Evolutionary conservation across 2,888 invertebrate species (phyloP), one percentile per base, ranked within the genome.

Genomic region (Craniophora ligustri): DNA sequence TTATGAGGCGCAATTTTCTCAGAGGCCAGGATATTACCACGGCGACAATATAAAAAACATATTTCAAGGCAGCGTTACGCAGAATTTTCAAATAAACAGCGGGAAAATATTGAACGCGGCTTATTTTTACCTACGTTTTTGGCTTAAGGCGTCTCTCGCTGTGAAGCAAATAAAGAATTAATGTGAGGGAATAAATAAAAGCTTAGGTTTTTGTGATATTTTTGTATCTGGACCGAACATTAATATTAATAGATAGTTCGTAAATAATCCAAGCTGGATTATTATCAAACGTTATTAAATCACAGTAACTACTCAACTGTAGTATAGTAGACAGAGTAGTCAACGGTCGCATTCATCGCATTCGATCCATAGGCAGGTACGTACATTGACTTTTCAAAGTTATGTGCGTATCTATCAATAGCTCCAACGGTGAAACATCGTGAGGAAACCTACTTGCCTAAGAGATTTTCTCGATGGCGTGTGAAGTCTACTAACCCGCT

Each of bases 1-100:
- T 80, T 77, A 68, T 68, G 68, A 67, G 72, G 66, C 76, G 75
- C 78, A 85, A 84, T 87, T 82, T 83, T 81, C 80, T 78, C 78
- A 75, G 67, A 55, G 69, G 73, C 67, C 47, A 28, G 56, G 59
- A 71, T 76, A 81, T 80, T 81, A 72, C 75, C 48, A 63, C 57
- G 53, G 62, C 67, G 59, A 54, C 47, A 62, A 56, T 68, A 70
- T 67, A 75, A 68, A 60, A 62, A 69, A 72, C 72, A 78, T 74
- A 78, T 79, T 79, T 62, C 64, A 56, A 72, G 58, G 57, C 45
- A 34, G 46, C 45, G 57, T 56, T 56, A 51, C 45, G 57, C 42
- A 55, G 48, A 70, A 65, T 67, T 71, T 70, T 60, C 47, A 60
- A 76, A 75, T 76, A 76, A 77, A 78, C 61, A 73, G 72, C 58